phyloP scores from a whole-genome alignment of 2,888 invertebrate genomes.

The Drosophila neutralis region DNA sequence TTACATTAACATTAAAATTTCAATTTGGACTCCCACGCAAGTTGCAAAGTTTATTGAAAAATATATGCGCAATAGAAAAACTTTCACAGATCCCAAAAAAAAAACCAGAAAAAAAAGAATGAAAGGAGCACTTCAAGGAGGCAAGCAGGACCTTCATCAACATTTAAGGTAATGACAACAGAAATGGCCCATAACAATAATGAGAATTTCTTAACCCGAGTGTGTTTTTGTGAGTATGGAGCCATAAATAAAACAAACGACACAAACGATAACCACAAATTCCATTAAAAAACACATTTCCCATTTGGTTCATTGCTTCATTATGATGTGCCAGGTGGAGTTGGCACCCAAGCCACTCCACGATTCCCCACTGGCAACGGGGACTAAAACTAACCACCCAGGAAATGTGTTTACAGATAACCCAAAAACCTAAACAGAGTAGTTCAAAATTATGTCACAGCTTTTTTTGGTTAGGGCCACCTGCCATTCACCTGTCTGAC shows the following conservation, averaged over 20 bases:
- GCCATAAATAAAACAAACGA: constrained; percentile 66
- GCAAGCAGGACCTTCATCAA: constrained; percentile 44
- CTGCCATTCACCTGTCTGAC: constrained; percentile 48
- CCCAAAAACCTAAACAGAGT: constrained; percentile 30
- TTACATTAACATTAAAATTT: constrained; percentile 55
- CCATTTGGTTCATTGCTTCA: constrained; percentile 57
- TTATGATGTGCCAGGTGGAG: constrained; percentile 56
- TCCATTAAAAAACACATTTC: constrained; percentile 64
- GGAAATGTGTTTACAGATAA: constrained; percentile 57
- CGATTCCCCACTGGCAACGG: not conserved
- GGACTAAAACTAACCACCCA: constrained; percentile 34
- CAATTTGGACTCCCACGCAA: constrained; percentile 36
- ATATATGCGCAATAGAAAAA: constrained; percentile 25
- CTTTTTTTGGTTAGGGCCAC: constrained; percentile 12
- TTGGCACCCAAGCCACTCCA: not conserved
- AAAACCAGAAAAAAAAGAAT: not conserved
- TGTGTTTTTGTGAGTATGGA: constrained; percentile 26
- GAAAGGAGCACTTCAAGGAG: not conserved
- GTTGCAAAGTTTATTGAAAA: constrained; percentile 49
- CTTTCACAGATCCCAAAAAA: constrained; percentile 11
- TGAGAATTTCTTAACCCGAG: constrained; percentile 47
- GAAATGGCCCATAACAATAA: constrained; percentile 61
- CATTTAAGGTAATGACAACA: constrained; percentile 64
- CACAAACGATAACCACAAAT: constrained; percentile 63
- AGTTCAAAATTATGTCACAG: constrained; percentile 61